Evolutionary conservation across 2,797 vertebrate species (phyloP), one percentile per base, ranked within the genome.

Genomic region (Crocidura indochinensis): DNA sequence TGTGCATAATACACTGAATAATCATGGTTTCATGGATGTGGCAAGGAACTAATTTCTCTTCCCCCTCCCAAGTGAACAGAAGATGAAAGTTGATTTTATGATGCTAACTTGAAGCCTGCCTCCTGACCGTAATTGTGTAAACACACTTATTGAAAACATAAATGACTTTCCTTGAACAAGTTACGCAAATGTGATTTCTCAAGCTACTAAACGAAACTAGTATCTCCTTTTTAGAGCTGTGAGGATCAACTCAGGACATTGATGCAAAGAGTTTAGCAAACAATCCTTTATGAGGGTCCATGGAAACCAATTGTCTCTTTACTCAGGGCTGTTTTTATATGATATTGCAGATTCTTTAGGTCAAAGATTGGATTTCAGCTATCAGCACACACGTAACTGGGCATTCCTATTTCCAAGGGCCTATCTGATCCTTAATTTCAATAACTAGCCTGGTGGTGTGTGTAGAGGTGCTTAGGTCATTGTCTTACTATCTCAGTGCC

Each of bases 91-190:
- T 67, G 17, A 44, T 60, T 75, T 78, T 88, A 26, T 84, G 17
- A 22, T 81, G 81, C 84, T 47, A 69, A 77, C 62, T 78, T 53
- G 51, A 81, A 87, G 56, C 38, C 3, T 69, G n/a, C 49, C 69
- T 91, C 67, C 67, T 84, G 84, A 81, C 64, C 73, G 24, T 20
- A 53, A 51, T 11, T 68, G 67, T 78, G 49, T 81, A 75, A 93
- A 93, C 75, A 84, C 1, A 1, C 74, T 78, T 78, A 44, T 79
- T 86, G 84, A 90, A 91, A 91, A 75, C 83, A 94, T 29, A 92
- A 84, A 38, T 51, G 86, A 78, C 79, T 95, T 87, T 94, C 44
- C 53, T 67, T 62, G 44, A 81, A n/a, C 8, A 47, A 93, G 81
- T 89, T 88, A 87, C 0, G 0, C 71, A 82, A 90, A 73, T 78